Conservation (phyloP, 2,113 vertebrate species). For the Callospermophilus lateralis region DNA sequence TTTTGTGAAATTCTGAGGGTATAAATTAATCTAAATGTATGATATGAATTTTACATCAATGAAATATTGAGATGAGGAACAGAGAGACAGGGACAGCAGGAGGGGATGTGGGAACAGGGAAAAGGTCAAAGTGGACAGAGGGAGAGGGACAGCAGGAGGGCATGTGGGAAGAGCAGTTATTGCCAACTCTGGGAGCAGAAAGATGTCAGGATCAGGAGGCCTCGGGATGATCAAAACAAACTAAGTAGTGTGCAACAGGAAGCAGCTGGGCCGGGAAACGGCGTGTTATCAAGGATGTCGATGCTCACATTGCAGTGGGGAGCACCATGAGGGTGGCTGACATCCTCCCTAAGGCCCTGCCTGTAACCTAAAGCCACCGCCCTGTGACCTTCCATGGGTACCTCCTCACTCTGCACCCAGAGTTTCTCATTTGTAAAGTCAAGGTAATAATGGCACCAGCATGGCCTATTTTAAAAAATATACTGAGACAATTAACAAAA, state of each 20-base stretch:
- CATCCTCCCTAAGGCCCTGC: not conserved
- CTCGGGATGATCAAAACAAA: not conserved
- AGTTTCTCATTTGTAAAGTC: not conserved
- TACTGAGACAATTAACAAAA: not conserved
- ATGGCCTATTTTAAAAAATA: not conserved
- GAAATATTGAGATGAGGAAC: not conserved
- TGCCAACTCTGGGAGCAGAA: not conserved
- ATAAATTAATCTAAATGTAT: not conserved
- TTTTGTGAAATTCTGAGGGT: not conserved
- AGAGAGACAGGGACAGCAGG: no score
- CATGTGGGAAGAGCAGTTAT: not conserved
- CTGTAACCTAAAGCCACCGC: not conserved
- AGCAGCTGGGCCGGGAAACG: no score
- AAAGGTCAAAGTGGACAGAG: no score
- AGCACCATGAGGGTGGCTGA: no score
- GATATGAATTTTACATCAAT: not conserved
- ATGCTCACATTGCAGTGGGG: not conserved
- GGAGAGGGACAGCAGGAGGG: not conserved
- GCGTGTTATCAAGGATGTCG: not conserved
- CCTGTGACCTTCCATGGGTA: not conserved
- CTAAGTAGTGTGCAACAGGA: not conserved
- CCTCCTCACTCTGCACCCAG: not conserved
- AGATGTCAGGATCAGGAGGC: not conserved
- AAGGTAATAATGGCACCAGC: no score
- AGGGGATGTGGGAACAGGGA: no score